These are phyloP conservation scores for Lophura nycthemera DNA, from an alignment of 2,113 vertebrate genomes.

Conservation along the genomic window DNA sequence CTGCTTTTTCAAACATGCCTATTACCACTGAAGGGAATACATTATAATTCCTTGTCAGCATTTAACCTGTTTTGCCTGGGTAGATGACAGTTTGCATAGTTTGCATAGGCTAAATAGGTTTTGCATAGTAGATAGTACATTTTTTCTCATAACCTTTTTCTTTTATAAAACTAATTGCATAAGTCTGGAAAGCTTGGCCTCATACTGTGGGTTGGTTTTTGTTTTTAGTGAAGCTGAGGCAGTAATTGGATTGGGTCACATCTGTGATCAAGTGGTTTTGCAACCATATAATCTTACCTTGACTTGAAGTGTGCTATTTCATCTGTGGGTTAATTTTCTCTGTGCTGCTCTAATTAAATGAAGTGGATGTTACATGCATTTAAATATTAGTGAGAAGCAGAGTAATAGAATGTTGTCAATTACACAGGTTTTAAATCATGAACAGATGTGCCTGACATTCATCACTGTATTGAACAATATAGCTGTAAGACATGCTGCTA, in stretches of 20 bases:
- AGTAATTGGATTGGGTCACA: not conserved
- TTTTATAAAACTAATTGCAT: constrained; percentile 32
- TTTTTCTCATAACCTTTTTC: constrained; percentile 41
- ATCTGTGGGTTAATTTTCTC: not conserved
- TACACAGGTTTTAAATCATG: not conserved
- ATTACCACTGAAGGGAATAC: not conserved
- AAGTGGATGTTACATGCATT: not conserved
- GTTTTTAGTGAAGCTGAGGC: not conserved
- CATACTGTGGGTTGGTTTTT: not conserved
- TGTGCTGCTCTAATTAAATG: not conserved
- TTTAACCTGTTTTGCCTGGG: not conserved
- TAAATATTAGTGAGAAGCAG: not conserved
- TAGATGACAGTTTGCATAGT: not conserved
- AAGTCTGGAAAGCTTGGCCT: constrained; percentile 52
- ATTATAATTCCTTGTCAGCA: not conserved
- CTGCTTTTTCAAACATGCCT: not conserved
- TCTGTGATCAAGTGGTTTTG: constrained; percentile 47
- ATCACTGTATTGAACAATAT: not conserved
- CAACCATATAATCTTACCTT: not conserved
- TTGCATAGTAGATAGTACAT: not conserved
- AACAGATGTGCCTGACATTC: not conserved
- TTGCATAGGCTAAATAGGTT: not conserved
- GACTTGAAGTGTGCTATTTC: not conserved
- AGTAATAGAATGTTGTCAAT: not conserved
- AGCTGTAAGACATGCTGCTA: not conserved